Evolutionary conservation across 2,113 vertebrate species (phyloP).

Genomic region (Oriolus oriolus): DNA sequence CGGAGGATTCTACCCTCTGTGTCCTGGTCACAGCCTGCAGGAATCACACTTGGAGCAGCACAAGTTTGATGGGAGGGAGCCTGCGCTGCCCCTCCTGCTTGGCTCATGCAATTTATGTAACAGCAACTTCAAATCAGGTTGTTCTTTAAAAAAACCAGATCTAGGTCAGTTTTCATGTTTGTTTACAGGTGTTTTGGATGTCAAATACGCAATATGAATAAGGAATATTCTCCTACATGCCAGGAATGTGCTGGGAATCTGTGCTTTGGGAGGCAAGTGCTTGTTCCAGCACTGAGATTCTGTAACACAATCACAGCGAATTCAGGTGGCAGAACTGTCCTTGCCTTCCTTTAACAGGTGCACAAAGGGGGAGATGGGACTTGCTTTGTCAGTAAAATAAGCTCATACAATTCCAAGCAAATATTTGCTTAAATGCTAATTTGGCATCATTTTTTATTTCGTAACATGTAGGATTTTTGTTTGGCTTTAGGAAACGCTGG

Average conservation of each 20-base stretch:
- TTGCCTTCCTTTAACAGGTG: not conserved
- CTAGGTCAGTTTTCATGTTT: not conserved
- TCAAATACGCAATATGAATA: not conserved
- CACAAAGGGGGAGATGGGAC: not conserved
- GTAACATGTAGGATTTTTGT: not conserved
- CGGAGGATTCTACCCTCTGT: not conserved
- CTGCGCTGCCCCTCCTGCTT: not conserved
- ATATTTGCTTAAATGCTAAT: not conserved
- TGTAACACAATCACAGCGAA: not conserved
- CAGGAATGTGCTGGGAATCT: not conserved
- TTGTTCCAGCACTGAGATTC: not conserved
- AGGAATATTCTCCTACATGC: not conserved
- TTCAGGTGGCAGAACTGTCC: not conserved
- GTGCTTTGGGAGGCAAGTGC: not conserved
- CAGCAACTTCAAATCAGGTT: not conserved
- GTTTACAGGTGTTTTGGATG: not conserved
- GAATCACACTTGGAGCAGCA: accelerated
- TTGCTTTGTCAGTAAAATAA: not conserved
- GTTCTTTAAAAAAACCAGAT: not conserved
- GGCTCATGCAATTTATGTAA: not conserved
- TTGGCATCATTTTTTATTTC: not conserved
- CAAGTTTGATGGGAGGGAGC: not conserved
- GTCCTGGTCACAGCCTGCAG: not conserved
- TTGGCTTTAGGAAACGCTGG: not conserved
- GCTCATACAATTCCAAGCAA: not conserved